These are phyloP conservation scores for Amphilophus citrinellus DNA, from an alignment of 2,113 vertebrate genomes.

Conservation along the genomic window DNA sequence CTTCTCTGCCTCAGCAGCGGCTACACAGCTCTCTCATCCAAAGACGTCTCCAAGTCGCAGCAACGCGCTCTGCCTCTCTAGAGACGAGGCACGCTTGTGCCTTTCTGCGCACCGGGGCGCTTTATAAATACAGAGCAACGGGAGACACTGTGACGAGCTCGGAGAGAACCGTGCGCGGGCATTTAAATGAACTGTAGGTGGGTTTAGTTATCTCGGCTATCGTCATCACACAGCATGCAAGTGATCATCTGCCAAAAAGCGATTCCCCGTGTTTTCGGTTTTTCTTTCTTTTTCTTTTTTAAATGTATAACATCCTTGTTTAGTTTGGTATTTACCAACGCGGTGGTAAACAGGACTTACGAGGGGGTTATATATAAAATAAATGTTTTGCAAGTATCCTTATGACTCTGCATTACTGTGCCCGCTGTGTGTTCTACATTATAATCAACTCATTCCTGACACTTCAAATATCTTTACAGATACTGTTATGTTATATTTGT, in stretches of 20 bases:
- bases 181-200: conserved; percentile 86
- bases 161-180: conserved; percentile 79
- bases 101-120: conserved; percentile 63
- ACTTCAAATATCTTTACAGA: not conserved
- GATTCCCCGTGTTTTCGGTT: not conserved
- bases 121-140: conserved; percentile 81
- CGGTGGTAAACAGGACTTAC: not conserved
- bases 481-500: not conserved
- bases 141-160: conserved; percentile 77
- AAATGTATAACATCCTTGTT: not conserved
- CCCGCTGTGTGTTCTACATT: too few relatives aligned
- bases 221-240: conserved; percentile 69
- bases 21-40: conserved; percentile 43
- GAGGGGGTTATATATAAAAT: not conserved
- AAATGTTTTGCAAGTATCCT: not conserved
- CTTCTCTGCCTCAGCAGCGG: conserved; percentile 44
- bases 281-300: too few relatives aligned
- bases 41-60: conserved; percentile 58
- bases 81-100: conserved; percentile 47
- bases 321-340: not conserved
- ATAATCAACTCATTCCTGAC: too few relatives aligned
- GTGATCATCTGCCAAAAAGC: conserved; percentile 8
- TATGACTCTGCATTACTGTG: not conserved
- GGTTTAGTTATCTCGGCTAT: conserved; percentile 76
- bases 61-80: conserved; percentile 73